Conservation (phyloP, 2,888 invertebrate species). For the Hermaeophaga mercurialis region DNA sequence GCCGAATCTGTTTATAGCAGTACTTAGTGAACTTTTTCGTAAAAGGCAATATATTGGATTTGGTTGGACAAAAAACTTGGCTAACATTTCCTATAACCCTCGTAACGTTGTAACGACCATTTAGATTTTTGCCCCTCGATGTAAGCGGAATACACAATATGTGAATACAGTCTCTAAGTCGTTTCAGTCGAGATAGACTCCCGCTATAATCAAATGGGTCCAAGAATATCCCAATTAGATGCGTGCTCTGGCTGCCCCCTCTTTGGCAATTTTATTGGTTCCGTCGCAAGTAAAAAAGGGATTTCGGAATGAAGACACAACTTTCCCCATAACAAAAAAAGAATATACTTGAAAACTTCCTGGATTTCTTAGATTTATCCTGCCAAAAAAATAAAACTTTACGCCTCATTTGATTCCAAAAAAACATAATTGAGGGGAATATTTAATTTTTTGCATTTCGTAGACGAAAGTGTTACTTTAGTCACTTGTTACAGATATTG, state of each 20-base stretch:
- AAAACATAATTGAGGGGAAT: too few species aligned
- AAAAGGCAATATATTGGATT: too few species aligned
- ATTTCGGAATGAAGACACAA: conserved; percentile 20
- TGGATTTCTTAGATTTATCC: too few species aligned
- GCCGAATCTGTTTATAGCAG: too few species aligned
- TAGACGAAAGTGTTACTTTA: too few species aligned
- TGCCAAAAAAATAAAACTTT: too few species aligned
- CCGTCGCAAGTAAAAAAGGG: conserved; percentile 29
- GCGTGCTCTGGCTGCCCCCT: conserved; percentile 41
- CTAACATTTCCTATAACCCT: conserved; percentile 5
- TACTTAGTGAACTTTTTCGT: too few species aligned
- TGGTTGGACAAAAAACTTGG: too few species aligned
- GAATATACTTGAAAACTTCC: conserved; percentile 9
- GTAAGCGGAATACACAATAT: conserved; percentile 56
- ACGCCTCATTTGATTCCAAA: too few species aligned
- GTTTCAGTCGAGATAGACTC: conserved; percentile 38
- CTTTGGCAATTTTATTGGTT: conserved; percentile 31
- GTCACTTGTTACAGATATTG: too few species aligned
- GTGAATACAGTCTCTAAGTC: conserved; percentile 39
- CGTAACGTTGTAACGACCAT: conserved; percentile 37
- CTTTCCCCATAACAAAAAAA: conserved; percentile 18
- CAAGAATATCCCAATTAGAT: conserved; percentile 50
- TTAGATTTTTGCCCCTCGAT: conserved; percentile 46
- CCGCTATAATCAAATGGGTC: conserved; percentile 51
- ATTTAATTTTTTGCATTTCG: too few species aligned